phyloP scores from a whole-genome alignment of 2,888 invertebrate species.

The Drosophila borealis region DNA sequence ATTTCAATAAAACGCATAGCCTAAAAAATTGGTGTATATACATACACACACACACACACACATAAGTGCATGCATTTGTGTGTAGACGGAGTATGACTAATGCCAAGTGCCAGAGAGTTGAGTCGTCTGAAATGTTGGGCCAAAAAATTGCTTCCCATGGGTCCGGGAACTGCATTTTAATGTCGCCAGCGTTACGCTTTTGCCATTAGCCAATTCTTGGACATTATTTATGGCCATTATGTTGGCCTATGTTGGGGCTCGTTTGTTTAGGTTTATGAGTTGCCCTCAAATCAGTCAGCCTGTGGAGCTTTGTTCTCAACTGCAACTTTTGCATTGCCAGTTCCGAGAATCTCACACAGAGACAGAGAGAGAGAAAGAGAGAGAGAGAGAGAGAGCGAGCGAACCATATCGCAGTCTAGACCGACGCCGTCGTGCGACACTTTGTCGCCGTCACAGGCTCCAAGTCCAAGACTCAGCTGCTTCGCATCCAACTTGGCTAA shows the following conservation, averaged over 20 bases:
- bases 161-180: conserved; percentile 28
- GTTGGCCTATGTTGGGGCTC: conserved; percentile 30
- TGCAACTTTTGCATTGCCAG: conserved; percentile 49
- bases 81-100: conserved; percentile 24
- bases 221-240: conserved; percentile 55
- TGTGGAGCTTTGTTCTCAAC: conserved; percentile 20
- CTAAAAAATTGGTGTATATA: not conserved
- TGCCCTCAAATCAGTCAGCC: conserved; percentile 51
- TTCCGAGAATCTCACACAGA: conserved; percentile 43
- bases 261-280: conserved; percentile 48
- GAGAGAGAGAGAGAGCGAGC: not conserved
- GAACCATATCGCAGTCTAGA: conserved; percentile 44
- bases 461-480: conserved; percentile 18
- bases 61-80: not conserved
- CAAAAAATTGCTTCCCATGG: conserved; percentile 43
- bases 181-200: conserved; percentile 46
- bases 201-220: conserved; percentile 45
- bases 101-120: conserved; percentile 14
- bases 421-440: conserved; percentile 65
- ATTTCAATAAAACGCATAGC: conserved; percentile 51
- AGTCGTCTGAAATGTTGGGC: conserved; percentile 3
- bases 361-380: no score
- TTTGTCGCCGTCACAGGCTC: conserved; percentile 67
- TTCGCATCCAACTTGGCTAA: conserved; percentile 11
- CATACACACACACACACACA: not conserved